Percentiles rank a stretch among this genome's conserved stretches.
Evolutionary conservation across 2,113 vertebrate genomes (phyloP).

Genomic region (Perca fluviatilis): DNA sequence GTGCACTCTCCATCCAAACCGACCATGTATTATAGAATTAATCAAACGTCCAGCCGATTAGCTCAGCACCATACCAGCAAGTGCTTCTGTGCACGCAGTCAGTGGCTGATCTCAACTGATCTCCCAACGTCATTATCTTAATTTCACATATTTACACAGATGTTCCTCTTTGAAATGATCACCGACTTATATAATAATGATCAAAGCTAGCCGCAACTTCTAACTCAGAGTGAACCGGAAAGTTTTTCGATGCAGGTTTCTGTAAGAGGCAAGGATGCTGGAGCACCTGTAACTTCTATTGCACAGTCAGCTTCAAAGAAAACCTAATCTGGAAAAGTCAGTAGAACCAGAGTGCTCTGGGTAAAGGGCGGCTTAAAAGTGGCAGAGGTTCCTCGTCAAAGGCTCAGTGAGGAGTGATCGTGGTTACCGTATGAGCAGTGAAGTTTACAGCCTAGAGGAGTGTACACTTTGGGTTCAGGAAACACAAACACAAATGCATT

Average conservation of each 20-base stretch:
- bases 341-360: background rate
- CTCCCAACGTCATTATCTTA: slow-evolving; percentile 15
- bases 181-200: slow-evolving; percentile 17
- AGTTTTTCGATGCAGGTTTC: background rate
- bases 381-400: slow-evolving; percentile 21
- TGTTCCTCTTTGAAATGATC: slow-evolving; percentile 28
- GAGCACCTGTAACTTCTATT: slow-evolving; percentile 1
- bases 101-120: slow-evolving; percentile 7
- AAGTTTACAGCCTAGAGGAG: slow-evolving; percentile 10
- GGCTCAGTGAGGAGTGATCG: slow-evolving; percentile 28
- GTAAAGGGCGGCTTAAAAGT: slow-evolving; percentile 20
- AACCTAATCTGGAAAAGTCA: slow-evolving; percentile 59
- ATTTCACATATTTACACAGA: slow-evolving; percentile 13
- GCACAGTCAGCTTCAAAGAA: slow-evolving; percentile 51
- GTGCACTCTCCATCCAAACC: slow-evolving; percentile 26
- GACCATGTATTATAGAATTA: slow-evolving; percentile 30
- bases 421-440: slow-evolving; percentile 21
- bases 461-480: background rate
- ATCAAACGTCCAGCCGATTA: slow-evolving; percentile 44
- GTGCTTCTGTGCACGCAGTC: slow-evolving; percentile 5
- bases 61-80: slow-evolving; percentile 21
- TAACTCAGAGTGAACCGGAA: background rate
- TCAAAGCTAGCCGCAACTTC: slow-evolving; percentile 3
- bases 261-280: background rate
- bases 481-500: slow-evolving; percentile 12